Evolutionary conservation across 2,888 invertebrate species (phyloP).

Genomic region (Dermolepida albohirtum): DNA sequence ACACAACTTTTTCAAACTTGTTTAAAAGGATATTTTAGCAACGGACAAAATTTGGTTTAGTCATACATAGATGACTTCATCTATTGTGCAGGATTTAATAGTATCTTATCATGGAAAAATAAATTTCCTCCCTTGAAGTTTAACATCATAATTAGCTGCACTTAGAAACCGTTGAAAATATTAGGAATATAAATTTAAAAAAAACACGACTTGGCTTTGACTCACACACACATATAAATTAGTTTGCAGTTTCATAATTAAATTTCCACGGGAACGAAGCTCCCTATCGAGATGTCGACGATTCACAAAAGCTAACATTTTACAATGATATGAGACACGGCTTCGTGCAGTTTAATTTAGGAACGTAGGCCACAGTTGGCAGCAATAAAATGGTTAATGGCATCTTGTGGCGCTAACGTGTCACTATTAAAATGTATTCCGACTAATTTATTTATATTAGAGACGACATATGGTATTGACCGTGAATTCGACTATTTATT

Average conservation of each 20-base stretch:
- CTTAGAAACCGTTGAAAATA: not conserved
- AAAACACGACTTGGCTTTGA: not conserved
- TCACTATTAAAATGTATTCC: slow-evolving; percentile 59
- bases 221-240: slow-evolving; percentile 1
- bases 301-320: slow-evolving; percentile 36
- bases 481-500: too few species aligned
- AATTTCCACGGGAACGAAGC: not conserved
- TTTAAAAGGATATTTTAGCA: too few species aligned
- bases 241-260: slow-evolving; percentile 6
- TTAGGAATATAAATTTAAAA: slow-evolving; percentile 1
- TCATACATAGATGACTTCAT: too few species aligned
- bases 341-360: slow-evolving; percentile 40
- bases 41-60: too few species aligned
- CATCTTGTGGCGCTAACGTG: slow-evolving; percentile 58
- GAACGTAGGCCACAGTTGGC: slow-evolving; percentile 54
- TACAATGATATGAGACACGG: slow-evolving; percentile 29
- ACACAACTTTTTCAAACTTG: too few species aligned
- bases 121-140: not conserved
- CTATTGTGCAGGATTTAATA: too few species aligned
- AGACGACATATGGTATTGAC: slow-evolving; percentile 53
- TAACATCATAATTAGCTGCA: not conserved
- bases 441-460: slow-evolving; percentile 59
- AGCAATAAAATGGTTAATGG: slow-evolving; percentile 58
- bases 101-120: not conserved
- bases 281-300: slow-evolving; percentile 22